Conservation (phyloP, 30 jellyfish, hydroid and myxozoan genomes). For the Chrysaora quinquecirrha region DNA sequence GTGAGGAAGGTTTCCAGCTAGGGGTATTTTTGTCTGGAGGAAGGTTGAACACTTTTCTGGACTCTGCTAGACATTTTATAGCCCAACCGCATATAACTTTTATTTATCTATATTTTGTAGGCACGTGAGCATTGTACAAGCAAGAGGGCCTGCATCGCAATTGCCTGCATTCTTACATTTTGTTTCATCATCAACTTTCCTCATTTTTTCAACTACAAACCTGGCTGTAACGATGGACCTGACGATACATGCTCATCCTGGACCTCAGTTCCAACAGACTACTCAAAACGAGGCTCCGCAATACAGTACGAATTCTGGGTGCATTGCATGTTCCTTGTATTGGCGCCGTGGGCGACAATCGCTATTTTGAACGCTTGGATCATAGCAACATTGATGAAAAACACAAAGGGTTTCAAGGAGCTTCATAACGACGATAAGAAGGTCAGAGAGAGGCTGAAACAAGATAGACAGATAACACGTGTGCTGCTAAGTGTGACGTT, state of each 20-base stretch:
- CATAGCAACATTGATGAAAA: conserved; percentile 34
- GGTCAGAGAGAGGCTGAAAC: conserved; percentile 43
- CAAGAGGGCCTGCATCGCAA: conserved; percentile 66
- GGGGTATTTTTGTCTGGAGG: too few relatives aligned
- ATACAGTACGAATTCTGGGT: conserved; percentile 77
- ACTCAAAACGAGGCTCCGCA: conserved; percentile 63
- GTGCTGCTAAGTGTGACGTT: conserved; percentile 68
- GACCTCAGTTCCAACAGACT: conserved; percentile 21
- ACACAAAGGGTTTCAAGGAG: conserved; percentile 33
- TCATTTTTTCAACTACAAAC: conserved; percentile 76
- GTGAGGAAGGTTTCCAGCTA: too few relatives aligned
- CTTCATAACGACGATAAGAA: background rate
- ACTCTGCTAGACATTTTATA: too few relatives aligned
- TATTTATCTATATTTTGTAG: too few relatives aligned
- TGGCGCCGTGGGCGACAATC: conserved; percentile 85
- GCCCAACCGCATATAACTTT: too few relatives aligned
- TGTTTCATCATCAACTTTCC: conserved; percentile 74
- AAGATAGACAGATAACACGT: conserved; percentile 75
- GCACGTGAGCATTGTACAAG: conserved; percentile 57
- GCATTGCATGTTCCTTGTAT: conserved; percentile 85
- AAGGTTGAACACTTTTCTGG: too few relatives aligned
- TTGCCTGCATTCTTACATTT: conserved; percentile 52
- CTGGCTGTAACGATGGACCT: conserved; percentile 5
- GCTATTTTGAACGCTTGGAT: conserved; percentile 79
- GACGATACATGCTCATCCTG: background rate